Conservation (phyloP, 2,113 vertebrate genomes). For the Platichthys flesus region DNA sequence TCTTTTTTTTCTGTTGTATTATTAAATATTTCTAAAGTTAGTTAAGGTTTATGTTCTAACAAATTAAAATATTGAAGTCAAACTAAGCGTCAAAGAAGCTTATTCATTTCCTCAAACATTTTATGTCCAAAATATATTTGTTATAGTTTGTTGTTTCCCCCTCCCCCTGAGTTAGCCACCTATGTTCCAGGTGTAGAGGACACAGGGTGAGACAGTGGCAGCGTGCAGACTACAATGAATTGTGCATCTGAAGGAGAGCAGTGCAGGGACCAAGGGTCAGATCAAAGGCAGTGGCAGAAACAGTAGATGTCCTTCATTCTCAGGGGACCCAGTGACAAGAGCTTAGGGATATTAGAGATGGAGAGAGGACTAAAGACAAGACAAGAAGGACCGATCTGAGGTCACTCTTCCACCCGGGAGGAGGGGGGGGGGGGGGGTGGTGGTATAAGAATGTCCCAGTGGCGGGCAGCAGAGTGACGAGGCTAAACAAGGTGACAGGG, state of each 20-base stretch:
- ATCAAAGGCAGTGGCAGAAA: conserved; percentile 17
- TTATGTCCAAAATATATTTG: too few species aligned
- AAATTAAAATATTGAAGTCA: too few species aligned
- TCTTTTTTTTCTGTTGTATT: not conserved
- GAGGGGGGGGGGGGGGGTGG: not conserved
- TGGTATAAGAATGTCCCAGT: not conserved
- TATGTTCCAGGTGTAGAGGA: too few species aligned
- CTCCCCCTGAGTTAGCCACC: too few species aligned
- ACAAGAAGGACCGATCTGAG: conserved; percentile 32
- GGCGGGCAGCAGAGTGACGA: not conserved
- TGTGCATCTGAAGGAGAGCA: not conserved
- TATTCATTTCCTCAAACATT: not conserved
- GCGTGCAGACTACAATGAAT: not conserved
- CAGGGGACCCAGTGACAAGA: conserved; percentile 34
- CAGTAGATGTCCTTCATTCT: conserved; percentile 39
- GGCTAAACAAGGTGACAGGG: conserved; percentile 9
- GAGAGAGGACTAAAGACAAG: not conserved
- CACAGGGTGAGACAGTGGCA: not conserved
- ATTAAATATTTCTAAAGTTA: not conserved
- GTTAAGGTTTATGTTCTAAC: too few species aligned
- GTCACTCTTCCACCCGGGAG: conserved; percentile 19
- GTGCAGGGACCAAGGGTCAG: not conserved
- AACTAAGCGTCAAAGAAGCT: too few species aligned
- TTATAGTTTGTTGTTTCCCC: too few species aligned
- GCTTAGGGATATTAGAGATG: conserved; percentile 11